Evolutionary conservation across 2,113 vertebrate species (phyloP).

Genomic region (Axis porcinus): DNA sequence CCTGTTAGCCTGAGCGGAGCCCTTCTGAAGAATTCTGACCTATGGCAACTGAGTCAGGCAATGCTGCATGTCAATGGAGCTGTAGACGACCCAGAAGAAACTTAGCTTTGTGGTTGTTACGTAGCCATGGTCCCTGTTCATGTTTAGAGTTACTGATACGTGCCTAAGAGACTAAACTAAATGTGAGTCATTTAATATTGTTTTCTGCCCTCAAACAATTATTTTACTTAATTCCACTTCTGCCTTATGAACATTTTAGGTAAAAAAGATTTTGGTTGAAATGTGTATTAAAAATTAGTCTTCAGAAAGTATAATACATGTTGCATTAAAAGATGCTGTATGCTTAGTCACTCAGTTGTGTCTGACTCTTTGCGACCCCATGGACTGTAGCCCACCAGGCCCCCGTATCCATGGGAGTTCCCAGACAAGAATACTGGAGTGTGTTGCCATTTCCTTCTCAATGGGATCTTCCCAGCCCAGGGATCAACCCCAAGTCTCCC

Average conservation of each 20-base stretch:
- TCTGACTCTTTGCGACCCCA: neutral
- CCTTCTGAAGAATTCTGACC: neutral
- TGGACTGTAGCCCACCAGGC: neutral
- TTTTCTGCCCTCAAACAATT: neutral
- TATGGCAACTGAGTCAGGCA: neutral
- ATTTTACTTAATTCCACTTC: neutral
- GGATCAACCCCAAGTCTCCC: neutral
- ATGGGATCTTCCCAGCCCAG: neutral
- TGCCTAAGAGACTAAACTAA: neutral
- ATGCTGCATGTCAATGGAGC: accelerated
- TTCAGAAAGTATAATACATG: neutral
- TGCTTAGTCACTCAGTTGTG: neutral
- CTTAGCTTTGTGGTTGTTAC: neutral
- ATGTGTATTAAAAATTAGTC: neutral
- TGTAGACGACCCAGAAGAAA: neutral
- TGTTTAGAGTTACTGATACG: neutral
- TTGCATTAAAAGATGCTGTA: neutral
- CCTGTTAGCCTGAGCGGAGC: neutral
- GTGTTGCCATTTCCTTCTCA: neutral
- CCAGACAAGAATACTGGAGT: neutral
- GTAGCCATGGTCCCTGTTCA: accelerated
- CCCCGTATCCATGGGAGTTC: neutral
- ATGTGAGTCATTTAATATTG: neutral
- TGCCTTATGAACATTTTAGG: neutral
- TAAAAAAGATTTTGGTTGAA: neutral